Evolutionary conservation across 2,797 vertebrate genomes (phyloP), one percentile per base, ranked within the genome.

Genomic region (Salarias fasciatus): DNA sequence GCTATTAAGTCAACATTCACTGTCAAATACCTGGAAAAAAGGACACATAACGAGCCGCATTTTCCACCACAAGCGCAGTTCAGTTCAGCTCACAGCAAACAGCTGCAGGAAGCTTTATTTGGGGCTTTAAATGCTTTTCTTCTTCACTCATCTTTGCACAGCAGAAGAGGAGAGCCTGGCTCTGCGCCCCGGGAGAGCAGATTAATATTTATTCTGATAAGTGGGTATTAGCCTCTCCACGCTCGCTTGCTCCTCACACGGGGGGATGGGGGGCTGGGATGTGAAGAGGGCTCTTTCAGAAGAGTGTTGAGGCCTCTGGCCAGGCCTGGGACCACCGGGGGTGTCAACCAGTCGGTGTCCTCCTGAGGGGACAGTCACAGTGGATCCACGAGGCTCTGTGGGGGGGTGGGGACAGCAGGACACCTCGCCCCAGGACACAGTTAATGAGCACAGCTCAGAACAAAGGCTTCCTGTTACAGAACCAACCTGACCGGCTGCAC

Each of bases 401-500:
- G 9, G 36, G 36, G 38, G 36, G 7, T 9, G 8, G 3, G 38
- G 36, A 38, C 33, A 38, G 36, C 40, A 42, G 40, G n/a, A 14
- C n/a, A 6, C n/a, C 40, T 14, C 40, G 12, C n/a, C 7, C n/a
- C 6, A 6, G n/a, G 14, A 6, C 6, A 6, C 8, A 1, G 15
- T 4, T 29, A 30, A 24, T 12, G 7, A 61, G 13, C 6, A 28
- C 14, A 56, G n/a, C n/a, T n/a, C n/a, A n/a, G n/a, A n/a, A 63
- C 43, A 62, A 30, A 52, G 50, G 35, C 50, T 55, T 52, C 57
- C 36, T 15, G 46, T 28, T 49, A 44, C 63, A 47, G 24, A 8
- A 38, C 10, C 11, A n/a, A n/a, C n/a, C n/a, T n/a, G n/a, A n/a
- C n/a, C n/a, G n/a, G n/a, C n/a, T n/a, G n/a, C n/a, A n/a, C n/a